Conservation (phyloP, 2,888 invertebrate species). For the Xanthostigma xanthostigma region DNA sequence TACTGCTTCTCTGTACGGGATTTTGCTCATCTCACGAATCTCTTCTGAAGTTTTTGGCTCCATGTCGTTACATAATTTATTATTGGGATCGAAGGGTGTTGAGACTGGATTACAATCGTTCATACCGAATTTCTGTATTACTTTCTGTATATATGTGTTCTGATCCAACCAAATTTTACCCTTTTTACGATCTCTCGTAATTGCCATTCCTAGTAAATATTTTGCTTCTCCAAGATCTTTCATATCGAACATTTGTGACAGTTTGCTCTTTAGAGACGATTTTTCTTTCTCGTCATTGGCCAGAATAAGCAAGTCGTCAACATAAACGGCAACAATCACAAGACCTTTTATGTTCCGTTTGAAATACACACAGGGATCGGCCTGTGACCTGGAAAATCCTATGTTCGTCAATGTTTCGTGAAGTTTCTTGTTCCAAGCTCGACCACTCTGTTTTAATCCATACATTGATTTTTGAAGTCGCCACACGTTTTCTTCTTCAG, state of each 20-base stretch:
- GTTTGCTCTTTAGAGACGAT: too few relatives aligned
- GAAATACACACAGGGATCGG: too few relatives aligned
- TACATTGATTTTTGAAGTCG: slow-evolving; percentile 5
- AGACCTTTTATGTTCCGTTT: too few relatives aligned
- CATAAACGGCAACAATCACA: too few relatives aligned
- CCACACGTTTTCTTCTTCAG: neutral
- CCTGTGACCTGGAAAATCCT: too few relatives aligned
- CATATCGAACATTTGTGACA: slow-evolving; percentile 1
- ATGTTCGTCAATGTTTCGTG: neutral
- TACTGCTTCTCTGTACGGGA: slow-evolving; percentile 1
- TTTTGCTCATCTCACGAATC: neutral
- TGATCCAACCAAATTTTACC: slow-evolving; percentile 6
- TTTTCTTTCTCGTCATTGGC: too few relatives aligned
- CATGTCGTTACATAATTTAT: neutral
- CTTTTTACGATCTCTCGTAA: slow-evolving; percentile 2
- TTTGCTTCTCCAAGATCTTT: slow-evolving; percentile 5
- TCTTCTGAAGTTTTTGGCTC: neutral
- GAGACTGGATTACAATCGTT: slow-evolving; percentile 8
- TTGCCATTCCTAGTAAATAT: slow-evolving; percentile 4
- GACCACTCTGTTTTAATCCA: slow-evolving; percentile 5
- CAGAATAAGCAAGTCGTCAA: too few relatives aligned
- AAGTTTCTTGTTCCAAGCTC: slow-evolving; percentile 3
- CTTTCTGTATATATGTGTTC: slow-evolving; percentile 5
- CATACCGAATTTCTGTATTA: slow-evolving; percentile 9
- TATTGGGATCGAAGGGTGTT: slow-evolving; percentile 9